Evolutionary conservation across 2,888 invertebrate genomes (phyloP), one percentile per base, ranked within the genome.

Genomic region (Leistus spinibarbis): DNA sequence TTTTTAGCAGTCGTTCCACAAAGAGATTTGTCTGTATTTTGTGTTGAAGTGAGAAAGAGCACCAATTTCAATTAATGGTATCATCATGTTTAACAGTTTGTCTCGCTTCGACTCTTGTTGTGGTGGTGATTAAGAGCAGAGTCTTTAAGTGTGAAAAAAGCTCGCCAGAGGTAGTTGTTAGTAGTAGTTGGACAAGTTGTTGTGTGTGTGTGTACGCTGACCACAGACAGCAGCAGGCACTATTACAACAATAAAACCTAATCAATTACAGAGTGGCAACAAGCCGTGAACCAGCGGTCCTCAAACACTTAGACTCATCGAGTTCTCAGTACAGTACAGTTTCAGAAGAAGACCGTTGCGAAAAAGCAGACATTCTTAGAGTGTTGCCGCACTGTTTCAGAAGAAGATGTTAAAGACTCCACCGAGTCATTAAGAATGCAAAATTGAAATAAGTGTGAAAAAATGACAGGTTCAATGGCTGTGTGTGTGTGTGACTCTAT

Each of bases 181-280:
- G 54, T 54, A 17, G 2, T 3, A 3, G 54, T 4, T 60, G 60
- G 19, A 60, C 19, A 60, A 60, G 7, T 60, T 16, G 60, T 60
- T 4, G 60, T 10, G 16, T 60, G 7, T 3, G 3, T 13, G 16
- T 60, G 19, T 19, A 19, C n/a, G n/a, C n/a, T n/a, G n/a, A 60
- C n/a, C 13, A 17, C 17, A 10, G 2, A 53, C 53, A 53, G 20
- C n/a, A 16, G 60, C 24, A 1, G 22, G 9, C 7, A 16, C 19
- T n/a, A n/a, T n/a, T n/a, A 63, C 63, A 7, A 63, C 63, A 63
- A 63, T 63, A 19, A 63, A 63, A 63, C 20, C 63, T 63, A 63
- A 63, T 63, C 64, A 64, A 64, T 64, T 64, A 64, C 16, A 13
- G 64, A n/a, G 7, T 9, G 64, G 64, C 19, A 60, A 60, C 19